Evolutionary conservation across 2,113 vertebrate species (phyloP), one percentile per base, ranked within the genome.

Genomic region (Probosciger aterrimus): DNA sequence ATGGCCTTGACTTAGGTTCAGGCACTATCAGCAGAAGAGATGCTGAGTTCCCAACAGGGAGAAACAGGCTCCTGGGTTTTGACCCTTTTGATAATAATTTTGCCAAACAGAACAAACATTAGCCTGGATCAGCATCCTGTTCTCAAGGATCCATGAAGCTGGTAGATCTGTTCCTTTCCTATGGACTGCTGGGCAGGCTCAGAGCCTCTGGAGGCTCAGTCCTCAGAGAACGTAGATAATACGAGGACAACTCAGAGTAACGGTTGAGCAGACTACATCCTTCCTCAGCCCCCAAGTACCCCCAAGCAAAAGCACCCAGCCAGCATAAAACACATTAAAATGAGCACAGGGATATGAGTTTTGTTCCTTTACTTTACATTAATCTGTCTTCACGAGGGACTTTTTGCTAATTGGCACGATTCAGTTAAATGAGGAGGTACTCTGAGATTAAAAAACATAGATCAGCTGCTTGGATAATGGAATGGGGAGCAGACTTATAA

Each of bases 391-490:
- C 69, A 82, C 88, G n/a, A 75, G 57, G 35, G 81, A 53, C 18
- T 28, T 86, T 35, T 55, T 88, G 47, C 57, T 95, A 96, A 96
- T 79, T 92, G 91, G 47, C 1, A 1, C 64, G 77, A 78, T 91
- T 86, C 86, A 20, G 47, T 75, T 86, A 96, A 92, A 92, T 57
- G 33, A 89, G 74, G 52, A 94, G 65, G 65, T 46, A 86, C 84
- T 92, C 41, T 68, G 73, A 94, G 62, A 92, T 69, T 82, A 82
- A 92, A 88, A 95, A 90, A 5, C 30, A 65, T 9, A 86, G 37
- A 82, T 55, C 52, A 88, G 41, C 60, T 88, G 62, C 85, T 92
- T 91, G 74, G 69, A 76, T 91, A 92, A 93, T 25, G 39, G 84
- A 95, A 83, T 15, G 6, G 55, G 55, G 35, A 96, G 9, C 14